Base-by-base conservation (phyloP, 2,113 vertebrate species). In the Cervus canadensis region DNA sequence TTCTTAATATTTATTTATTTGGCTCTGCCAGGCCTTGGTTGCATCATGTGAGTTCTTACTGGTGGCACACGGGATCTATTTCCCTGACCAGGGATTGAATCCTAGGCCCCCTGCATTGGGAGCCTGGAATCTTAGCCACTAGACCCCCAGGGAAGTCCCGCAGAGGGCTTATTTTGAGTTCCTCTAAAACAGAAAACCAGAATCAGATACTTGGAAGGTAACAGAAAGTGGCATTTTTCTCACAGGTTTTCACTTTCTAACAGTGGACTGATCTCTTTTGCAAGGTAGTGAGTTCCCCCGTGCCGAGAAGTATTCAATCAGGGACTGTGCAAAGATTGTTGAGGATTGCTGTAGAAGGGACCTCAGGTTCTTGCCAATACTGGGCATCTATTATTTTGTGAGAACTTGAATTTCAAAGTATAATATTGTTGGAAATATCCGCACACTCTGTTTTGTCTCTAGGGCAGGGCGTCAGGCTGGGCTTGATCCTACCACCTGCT, bases 401-500 rank as follows among this genome's bases (percentile, higher is more conserved):
- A 43, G 67, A 33, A 30, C 52, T 36, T 52, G 62, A 94, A 9
- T 45, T 36, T 59, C 59, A 26, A 5, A n/a, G 56, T 54, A 25
- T 36, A 1, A 5, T 1, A 2, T 14, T 30, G 14, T 13, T 8
- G 40, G 28, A 56, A 64, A 2, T 9, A 5, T 48, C 52, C 17
- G 1, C 13, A 13, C 11, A 6, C 36, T 8, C 15, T 3, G n/a
- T 10, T 64, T 19, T 21, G 45, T 57, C 40, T 52, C 5, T 13
- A 25, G 48, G 40, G 5, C 2, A 2, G 23, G 43, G 52, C 2
- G 4, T n/a, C 45, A 36, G 45, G 56, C 13, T 1, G 9, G 74
- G 21, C 21, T 50, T 7, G 12, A 45, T 14, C 57, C 40, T 21
- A 0, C 28, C 2, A 2, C 17, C 5, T 2, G 14, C 3, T 5